Base-by-base conservation (phyloP, 2,888 invertebrate genomes). In the Troilus luridus region DNA sequence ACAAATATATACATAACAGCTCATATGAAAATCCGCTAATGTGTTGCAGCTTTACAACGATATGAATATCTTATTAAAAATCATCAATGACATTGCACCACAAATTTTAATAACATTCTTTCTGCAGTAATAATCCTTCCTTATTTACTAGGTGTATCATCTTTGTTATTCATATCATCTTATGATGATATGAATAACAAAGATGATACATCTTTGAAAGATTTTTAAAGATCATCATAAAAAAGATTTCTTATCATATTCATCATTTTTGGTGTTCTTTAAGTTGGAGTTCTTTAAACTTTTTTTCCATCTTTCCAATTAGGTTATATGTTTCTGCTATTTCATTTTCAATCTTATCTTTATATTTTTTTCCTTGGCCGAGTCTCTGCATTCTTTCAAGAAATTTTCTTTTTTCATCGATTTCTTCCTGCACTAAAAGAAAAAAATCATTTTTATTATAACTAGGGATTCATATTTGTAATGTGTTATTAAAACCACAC, bases 401-500 rank as follows among this genome's bases (percentile, higher is more conserved):
- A 96, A 97, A 98, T 91, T 97, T 96, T 56, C 96, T 96, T 11
- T 97, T 95, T 93, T 97, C 97, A 88, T 96, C 95, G 91, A 98
- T 97, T 94, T 97, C 97, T 92, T 95, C 95, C n/a, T 97, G 94
- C 93, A 97, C 97, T 97, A 93, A 60, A 95, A 94, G 88, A 92
- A 92, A 27, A 56, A 81, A 56, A 54, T 41, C 41, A 41, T 41
- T 41, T 1, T 41, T 41, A 41, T 41, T 41, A 41, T 41, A 41
- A 41, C 21, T n/a, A n/a, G 14, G n/a, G 8, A 21, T n/a, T 19
- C 2, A 12, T 60, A 12, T 60, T 17, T 11, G 5, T 60, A 60
- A 60, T 14, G 60, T 60, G 17, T 60, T 17, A 60, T 60, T 60
- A 12, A 12, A 60, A 14, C 60, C 17, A 60, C 10, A 60, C 59